Conservation (phyloP, 2,797 vertebrate species). For the Nyctalus aviator region DNA sequence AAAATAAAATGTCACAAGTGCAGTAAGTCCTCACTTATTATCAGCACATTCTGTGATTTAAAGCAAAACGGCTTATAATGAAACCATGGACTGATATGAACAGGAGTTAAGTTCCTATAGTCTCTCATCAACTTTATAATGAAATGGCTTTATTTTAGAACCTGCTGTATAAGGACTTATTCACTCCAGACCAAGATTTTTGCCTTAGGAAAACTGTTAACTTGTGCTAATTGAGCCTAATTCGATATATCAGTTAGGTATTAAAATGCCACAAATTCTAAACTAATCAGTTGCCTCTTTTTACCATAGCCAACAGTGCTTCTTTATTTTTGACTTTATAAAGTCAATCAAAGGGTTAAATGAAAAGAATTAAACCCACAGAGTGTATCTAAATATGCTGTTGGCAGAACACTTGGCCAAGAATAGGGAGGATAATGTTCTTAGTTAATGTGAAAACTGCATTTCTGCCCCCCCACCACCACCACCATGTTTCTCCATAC, state of each 20-base stretch:
- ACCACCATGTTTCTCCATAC: not conserved
- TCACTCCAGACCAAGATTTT: not conserved
- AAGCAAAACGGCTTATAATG: not conserved
- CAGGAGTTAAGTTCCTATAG: not conserved
- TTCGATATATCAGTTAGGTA: not conserved
- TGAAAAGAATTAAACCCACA: slow-evolving; percentile 62
- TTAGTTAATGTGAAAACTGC: not conserved
- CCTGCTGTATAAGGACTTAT: not conserved
- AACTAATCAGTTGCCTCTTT: slow-evolving; percentile 30
- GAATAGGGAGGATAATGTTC: slow-evolving; percentile 10
- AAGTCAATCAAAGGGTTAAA: slow-evolving; percentile 34
- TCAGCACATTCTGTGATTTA: not conserved
- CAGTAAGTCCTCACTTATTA: not conserved
- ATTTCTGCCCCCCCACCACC: not conserved
- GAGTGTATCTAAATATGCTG: slow-evolving; percentile 21
- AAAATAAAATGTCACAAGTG: slow-evolving; percentile 46
- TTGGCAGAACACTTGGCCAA: slow-evolving; percentile 22
- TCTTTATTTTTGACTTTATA: slow-evolving; percentile 44
- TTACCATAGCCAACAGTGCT: not conserved
- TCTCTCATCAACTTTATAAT: not conserved
- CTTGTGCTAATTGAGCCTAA: not conserved
- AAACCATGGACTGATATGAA: not conserved
- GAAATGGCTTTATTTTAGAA: not conserved
- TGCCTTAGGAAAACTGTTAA: slow-evolving; percentile 10
- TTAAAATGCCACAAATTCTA: slow-evolving; percentile 25